phyloP scores from a whole-genome alignment of 2,113 vertebrate genomes.

The Lynx canadensis region DNA sequence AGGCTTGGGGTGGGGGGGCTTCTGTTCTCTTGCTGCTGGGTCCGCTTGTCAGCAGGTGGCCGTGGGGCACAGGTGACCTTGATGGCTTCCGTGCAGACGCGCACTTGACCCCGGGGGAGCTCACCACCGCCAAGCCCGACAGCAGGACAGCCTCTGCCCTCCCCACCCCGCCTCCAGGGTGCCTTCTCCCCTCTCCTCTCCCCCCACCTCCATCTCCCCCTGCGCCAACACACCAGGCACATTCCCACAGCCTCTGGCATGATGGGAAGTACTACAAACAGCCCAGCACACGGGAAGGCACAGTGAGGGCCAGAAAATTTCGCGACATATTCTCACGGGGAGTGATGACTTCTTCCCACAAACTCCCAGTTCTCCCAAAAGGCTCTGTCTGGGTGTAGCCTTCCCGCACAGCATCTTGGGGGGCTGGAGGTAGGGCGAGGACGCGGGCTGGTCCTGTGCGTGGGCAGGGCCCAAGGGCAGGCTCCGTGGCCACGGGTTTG shows the following conservation, averaged over 20 bases:
- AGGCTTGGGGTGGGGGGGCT: fast-evolving
- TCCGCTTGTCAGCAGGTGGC: neutral
- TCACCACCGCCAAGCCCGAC: neutral
- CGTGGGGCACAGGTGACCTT: fast-evolving
- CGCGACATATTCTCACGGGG: neutral
- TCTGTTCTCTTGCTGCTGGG: neutral
- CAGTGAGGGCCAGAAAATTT: neutral
- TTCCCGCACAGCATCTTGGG: fast-evolving
- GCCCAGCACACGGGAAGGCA: neutral
- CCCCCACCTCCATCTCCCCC: neutral
- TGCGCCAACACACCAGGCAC: neutral
- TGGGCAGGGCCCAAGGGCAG: fast-evolving
- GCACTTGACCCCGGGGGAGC: neutral
- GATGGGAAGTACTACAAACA: neutral
- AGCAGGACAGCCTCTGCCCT: neutral
- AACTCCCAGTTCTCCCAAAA: neutral
- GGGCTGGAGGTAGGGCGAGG: neutral
- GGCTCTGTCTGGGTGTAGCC: fast-evolving
- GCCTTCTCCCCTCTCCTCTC: neutral
- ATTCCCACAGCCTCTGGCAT: neutral
- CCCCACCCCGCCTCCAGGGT: no score
- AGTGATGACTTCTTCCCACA: neutral
- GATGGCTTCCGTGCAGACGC: neutral
- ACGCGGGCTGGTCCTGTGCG: no score
- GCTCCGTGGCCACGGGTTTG: neutral